Conservation (phyloP, 1,140 invertebrate genomes). For the Calephelis virginiensis region DNA sequence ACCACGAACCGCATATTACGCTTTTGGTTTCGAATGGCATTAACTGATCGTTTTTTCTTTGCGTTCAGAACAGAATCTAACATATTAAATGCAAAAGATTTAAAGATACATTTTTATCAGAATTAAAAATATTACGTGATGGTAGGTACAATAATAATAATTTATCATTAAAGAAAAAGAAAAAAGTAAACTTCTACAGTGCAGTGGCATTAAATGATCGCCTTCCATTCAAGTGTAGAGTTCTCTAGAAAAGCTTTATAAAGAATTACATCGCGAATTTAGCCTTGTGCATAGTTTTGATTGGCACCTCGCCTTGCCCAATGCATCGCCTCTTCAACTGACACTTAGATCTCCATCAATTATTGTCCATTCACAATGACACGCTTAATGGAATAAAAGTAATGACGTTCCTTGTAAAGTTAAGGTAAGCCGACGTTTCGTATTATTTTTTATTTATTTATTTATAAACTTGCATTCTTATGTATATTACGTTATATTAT, state of each 20-base stretch:
- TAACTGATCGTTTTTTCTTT: too few relatives aligned
- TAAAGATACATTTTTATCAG: too few relatives aligned
- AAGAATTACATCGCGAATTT: constrained; percentile 9
- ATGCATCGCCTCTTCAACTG: constrained; percentile 43
- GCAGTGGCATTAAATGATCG: not conserved
- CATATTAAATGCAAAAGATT: too few relatives aligned
- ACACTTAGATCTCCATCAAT: constrained; percentile 52
- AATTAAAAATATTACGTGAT: too few relatives aligned
- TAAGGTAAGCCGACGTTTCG: not conserved
- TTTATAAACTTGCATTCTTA: too few relatives aligned
- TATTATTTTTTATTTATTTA: not conserved
- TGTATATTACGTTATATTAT: too few relatives aligned
- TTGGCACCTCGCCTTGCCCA: constrained; percentile 38
- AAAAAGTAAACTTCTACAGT: not conserved
- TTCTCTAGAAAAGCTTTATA: constrained; percentile 1
- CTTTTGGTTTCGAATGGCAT: too few relatives aligned
- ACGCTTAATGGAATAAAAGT: constrained; percentile 11
- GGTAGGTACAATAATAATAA: too few relatives aligned
- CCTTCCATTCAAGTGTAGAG: not conserved
- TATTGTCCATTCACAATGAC: constrained; percentile 44
- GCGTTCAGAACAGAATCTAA: too few relatives aligned
- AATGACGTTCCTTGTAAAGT: not conserved
- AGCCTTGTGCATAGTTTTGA: constrained; percentile 21
- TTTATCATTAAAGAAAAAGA: too few relatives aligned
- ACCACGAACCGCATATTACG: too few relatives aligned